Conservation (phyloP, 2,797 vertebrate species). For the Peromyscus eremicus region DNA sequence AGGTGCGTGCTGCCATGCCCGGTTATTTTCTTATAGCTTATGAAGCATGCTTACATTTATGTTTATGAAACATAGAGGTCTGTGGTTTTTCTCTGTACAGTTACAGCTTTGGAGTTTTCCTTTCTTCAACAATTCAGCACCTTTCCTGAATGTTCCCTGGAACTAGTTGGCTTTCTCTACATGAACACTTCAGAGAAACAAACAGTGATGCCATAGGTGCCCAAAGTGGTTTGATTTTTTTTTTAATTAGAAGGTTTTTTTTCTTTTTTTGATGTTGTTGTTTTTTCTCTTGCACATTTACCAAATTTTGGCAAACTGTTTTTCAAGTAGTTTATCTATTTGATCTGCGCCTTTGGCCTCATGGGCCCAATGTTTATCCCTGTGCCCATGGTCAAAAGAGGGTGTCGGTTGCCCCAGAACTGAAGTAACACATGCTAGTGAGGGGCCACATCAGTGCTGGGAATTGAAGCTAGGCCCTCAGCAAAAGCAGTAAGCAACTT, state of each 20-base stretch:
- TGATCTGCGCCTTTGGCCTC: neutral
- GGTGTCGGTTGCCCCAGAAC: neutral
- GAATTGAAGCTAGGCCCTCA: neutral
- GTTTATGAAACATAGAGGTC: neutral
- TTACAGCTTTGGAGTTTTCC: neutral
- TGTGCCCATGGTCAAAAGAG: neutral
- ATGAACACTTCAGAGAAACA: neutral
- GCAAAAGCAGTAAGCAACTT: neutral
- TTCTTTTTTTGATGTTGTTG: neutral
- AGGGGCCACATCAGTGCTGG: neutral
- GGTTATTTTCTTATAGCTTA: neutral
- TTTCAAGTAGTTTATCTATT: neutral
- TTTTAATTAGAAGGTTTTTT: neutral
- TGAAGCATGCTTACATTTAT: neutral
- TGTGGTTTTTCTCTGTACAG: neutral
- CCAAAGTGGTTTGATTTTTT: neutral
- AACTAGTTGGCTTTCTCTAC: neutral
- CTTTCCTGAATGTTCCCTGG: neutral
- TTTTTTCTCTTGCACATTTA: neutral
- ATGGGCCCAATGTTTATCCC: neutral
- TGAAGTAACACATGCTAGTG: neutral
- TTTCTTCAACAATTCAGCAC: neutral
- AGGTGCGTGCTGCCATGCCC: too few relatives aligned
- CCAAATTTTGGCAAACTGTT: neutral
- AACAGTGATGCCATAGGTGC: neutral